These are phyloP conservation scores for Smutsia gigantea DNA, from an alignment of 2,797 vertebrate species.

Conservation along the genomic window DNA sequence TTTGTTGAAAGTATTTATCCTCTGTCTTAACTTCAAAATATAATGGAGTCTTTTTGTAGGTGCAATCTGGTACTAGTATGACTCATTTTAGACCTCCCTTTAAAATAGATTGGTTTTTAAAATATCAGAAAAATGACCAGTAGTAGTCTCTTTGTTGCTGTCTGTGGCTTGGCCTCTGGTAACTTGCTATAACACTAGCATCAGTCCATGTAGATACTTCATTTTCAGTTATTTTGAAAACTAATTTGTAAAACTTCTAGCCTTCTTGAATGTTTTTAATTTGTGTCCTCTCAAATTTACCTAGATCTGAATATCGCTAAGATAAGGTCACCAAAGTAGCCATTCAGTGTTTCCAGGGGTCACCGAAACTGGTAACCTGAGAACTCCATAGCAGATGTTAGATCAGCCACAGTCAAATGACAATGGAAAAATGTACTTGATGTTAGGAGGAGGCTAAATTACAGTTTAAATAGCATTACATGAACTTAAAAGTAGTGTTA, in stretches of 20 bases:
- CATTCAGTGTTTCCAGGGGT: conserved; percentile 50
- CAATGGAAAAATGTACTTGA: conserved; percentile 74
- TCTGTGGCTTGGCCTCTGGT: not conserved
- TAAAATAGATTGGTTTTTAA: conserved; percentile 35
- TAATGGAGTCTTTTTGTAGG: conserved; percentile 16
- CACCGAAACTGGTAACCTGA: conserved; percentile 57
- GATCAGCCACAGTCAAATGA: conserved; percentile 67
- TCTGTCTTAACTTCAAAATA: conserved; percentile 19
- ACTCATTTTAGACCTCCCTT: conserved; percentile 37
- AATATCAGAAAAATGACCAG: not conserved
- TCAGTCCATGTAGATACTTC: not conserved
- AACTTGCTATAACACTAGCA: conserved; percentile 16
- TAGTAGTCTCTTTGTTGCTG: not conserved
- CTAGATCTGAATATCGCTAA: conserved; percentile 60
- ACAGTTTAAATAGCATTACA: conserved; percentile 57
- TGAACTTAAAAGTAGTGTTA: conserved; percentile 39
- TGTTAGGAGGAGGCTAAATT: conserved; percentile 56
- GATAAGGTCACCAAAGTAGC: conserved; percentile 53
- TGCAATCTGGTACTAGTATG: not conserved
- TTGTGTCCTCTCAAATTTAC: conserved; percentile 61
- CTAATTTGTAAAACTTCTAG: conserved; percentile 57
- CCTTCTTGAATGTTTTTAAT: conserved; percentile 36
- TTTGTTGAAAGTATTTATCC: conserved; percentile 30
- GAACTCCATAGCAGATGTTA: conserved; percentile 44
- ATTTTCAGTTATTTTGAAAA: conserved; percentile 58